Evolutionary conservation across 2,888 invertebrate species (phyloP).

Genomic region (Drosophila kambysellisi): DNA sequence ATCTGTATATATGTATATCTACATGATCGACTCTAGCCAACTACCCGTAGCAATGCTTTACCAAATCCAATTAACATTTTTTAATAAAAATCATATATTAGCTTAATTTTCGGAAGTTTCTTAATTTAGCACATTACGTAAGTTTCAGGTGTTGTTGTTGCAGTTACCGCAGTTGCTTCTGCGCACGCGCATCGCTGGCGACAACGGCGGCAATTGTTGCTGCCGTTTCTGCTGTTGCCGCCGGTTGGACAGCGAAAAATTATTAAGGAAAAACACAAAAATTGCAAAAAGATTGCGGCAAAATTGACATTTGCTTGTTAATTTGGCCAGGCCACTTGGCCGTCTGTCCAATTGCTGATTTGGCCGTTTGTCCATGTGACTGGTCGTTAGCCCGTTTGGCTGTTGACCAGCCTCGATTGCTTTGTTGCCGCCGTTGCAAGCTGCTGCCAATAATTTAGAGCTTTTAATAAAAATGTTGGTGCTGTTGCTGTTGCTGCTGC

Average conservation of each 20-base stretch:
- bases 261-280: constrained; percentile 71
- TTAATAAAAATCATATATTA: constrained; percentile 58
- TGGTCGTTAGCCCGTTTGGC: constrained; percentile 26
- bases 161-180: constrained; percentile 29
- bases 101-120: constrained; percentile 60
- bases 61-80: constrained; percentile 37
- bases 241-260: constrained; percentile 62
- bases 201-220: constrained; percentile 20
- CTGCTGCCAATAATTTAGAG: constrained; percentile 79
- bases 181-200: constrained; percentile 54
- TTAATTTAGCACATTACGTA: constrained; percentile 68
- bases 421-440: constrained; percentile 72
- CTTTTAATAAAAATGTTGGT: constrained; percentile 78
- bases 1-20: too few species aligned
- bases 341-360: constrained; percentile 20
- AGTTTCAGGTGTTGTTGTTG: constrained; percentile 31
- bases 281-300: constrained; percentile 76
- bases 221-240: constrained; percentile 38
- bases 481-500: constrained; percentile 19
- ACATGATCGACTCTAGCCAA: neutral
- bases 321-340: constrained; percentile 63
- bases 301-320: constrained; percentile 79
- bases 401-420: constrained; percentile 64
- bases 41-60: constrained; percentile 4
- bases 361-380: constrained; percentile 32